Base-by-base conservation (phyloP, 2,113 vertebrate species). In the Salvelinus sp. region DNA sequence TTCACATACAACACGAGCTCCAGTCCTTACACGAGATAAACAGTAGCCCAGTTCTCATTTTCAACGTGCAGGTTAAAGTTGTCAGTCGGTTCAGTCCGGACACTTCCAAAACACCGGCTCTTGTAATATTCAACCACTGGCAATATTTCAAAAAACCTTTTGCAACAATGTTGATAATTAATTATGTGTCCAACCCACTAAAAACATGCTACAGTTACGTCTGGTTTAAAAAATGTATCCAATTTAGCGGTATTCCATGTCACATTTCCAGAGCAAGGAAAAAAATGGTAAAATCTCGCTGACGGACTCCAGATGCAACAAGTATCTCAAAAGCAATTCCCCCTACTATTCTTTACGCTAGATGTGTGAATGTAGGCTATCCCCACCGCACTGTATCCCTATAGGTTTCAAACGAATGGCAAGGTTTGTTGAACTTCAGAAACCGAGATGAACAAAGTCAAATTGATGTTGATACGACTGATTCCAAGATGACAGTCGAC, bases 391-490 rank as follows among this genome's bases (percentile, higher is more conserved):
- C 6, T 62, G 58, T 23, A 77, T 74, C 22, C 25, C 4, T 30
- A 50, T 23, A 44, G 6, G 3, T 27, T 25, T 70, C 71, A 23
- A 58, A 66, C 73, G 73, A 68, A 75, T 77, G 81, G 68, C 13
- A 54, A 3, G 1, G 13, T 54, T 54, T 54, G 50, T 54, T 18
- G 50, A 79, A 88, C 85, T 89, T 89, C 88, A 91, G 86, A 89
- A 83, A 76, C 75, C 64, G 73, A 5, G 58, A 62, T n/a, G 58
- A 63, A 14, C 65, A 14, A 33, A 3, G 60, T 70, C 85, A 88
- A 82, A 88, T 89, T 81, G 86, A 70, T 75, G 80, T 72, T 79
- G 66, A 50, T 3, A 47, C 74, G 64, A 81, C 89, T 85, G 84
- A 81, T 66, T 86, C 82, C 70, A 63, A 75, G 67, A 79, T 50